phyloP scores from a whole-genome alignment of 2,888 invertebrate species.

The Stramonita haemastoma region DNA sequence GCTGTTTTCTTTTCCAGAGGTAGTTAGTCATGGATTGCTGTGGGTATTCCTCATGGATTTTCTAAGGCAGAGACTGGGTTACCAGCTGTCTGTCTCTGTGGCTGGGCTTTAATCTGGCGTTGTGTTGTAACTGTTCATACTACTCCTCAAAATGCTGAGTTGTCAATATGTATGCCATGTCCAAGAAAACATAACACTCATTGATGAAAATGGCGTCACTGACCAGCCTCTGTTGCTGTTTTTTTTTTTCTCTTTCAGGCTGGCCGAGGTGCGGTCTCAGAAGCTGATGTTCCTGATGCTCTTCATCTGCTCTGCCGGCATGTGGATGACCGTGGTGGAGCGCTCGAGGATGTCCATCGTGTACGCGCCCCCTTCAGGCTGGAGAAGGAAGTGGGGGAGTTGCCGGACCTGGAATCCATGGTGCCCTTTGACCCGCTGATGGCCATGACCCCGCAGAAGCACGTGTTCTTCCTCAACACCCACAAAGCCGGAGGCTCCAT shows the following conservation, averaged over 20 bases:
- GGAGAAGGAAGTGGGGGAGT: neutral
- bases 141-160: no score
- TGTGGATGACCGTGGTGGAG: neutral
- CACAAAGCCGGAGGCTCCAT: conserved; percentile 50
- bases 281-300: neutral
- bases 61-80: no score
- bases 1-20: no score
- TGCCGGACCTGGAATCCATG: neutral
- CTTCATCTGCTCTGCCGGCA: neutral
- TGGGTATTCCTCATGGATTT: no score
- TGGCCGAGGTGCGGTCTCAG: neutral
- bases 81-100: no score
- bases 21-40: no score
- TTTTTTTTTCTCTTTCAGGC: neutral
- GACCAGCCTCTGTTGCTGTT: neutral
- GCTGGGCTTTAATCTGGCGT: no score
- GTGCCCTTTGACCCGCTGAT: neutral
- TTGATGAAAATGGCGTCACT: neutral
- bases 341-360: neutral
- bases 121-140: no score
- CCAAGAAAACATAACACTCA: no score
- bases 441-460: neutral
- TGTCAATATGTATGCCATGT: no score
- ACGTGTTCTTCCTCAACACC: conserved; percentile 46
- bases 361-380: neutral